Conservation (phyloP, 2,797 vertebrate genomes). For the Hoplostethus atlanticus region DNA sequence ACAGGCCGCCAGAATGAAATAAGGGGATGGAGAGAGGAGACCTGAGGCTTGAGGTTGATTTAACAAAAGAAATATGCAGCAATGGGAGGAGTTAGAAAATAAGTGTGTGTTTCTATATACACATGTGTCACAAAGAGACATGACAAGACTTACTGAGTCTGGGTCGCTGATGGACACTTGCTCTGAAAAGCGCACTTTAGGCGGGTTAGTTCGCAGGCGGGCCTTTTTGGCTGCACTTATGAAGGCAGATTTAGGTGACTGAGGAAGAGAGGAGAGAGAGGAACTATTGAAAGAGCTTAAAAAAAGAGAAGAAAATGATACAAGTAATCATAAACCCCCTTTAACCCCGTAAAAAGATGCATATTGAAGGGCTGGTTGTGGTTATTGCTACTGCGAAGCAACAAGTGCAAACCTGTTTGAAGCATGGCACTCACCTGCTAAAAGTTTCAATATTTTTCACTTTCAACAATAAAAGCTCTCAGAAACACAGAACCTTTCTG, state of each 20-base stretch:
- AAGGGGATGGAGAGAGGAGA: slow-evolving; percentile 19
- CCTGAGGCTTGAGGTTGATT: slow-evolving; percentile 24
- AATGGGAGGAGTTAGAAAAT: not conserved
- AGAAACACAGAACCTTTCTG: not conserved
- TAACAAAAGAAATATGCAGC: slow-evolving; percentile 38
- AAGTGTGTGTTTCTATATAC: slow-evolving; percentile 10
- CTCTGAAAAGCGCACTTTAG: slow-evolving; percentile 98
- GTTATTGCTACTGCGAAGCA: slow-evolving; percentile 43
- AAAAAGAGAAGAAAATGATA: slow-evolving; percentile 41
- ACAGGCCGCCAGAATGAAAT: slow-evolving; percentile 21
- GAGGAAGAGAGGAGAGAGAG: slow-evolving; percentile 64
- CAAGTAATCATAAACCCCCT: too few relatives aligned
- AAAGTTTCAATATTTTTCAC: slow-evolving; percentile 21
- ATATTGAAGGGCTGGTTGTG: slow-evolving; percentile 29
- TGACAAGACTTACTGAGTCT: slow-evolving; percentile 89
- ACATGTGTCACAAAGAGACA: slow-evolving; percentile 26
- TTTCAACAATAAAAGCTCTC: not conserved
- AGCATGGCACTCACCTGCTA: slow-evolving; percentile 26
- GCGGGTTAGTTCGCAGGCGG: slow-evolving; percentile 94
- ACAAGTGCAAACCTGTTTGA: slow-evolving; percentile 36
- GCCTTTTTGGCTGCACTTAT: slow-evolving; percentile 99
- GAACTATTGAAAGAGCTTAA: slow-evolving; percentile 38
- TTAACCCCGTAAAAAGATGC: slow-evolving; percentile 27
- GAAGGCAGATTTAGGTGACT: slow-evolving; percentile 99
- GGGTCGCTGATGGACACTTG: slow-evolving; percentile 96